Conservation (phyloP, 23 tunicate species). For the Phallusia fumigata region DNA sequence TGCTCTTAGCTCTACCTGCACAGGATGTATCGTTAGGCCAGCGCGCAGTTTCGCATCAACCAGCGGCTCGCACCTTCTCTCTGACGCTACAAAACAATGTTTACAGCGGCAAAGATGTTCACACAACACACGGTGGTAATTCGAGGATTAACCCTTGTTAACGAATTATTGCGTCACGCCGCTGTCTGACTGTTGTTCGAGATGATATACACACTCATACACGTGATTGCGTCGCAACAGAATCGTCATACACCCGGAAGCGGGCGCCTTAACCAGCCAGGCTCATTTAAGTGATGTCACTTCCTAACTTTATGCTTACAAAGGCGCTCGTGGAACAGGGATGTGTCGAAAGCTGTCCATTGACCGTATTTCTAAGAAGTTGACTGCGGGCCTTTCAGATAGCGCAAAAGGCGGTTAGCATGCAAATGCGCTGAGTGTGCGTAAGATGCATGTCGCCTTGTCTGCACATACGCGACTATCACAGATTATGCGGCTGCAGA, state of each 20-base stretch:
- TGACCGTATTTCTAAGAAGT: neutral
- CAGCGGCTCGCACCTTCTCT: too few species aligned
- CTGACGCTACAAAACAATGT: too few species aligned
- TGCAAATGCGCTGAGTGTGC: neutral
- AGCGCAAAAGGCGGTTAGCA: neutral
- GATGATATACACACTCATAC: neutral
- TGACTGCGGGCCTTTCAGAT: neutral
- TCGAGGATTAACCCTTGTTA: neutral
- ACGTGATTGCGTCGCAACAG: conserved; percentile 7
- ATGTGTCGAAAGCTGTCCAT: neutral
- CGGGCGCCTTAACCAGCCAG: conserved; percentile 8
- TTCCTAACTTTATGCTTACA: neutral
- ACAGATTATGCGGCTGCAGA: neutral
- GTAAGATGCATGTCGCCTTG: too few species aligned
- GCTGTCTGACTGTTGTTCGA: neutral
- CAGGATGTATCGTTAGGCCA: too few species aligned
- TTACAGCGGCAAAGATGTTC: too few species aligned
- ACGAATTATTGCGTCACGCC: neutral
- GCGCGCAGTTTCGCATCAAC: too few species aligned
- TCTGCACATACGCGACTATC: neutral
- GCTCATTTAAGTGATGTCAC: conserved; percentile 4
- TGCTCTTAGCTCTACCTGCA: too few species aligned
- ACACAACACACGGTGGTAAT: neutral
- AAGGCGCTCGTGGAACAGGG: neutral
- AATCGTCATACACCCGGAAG: conserved; percentile 14